Conservation (phyloP, 2,888 invertebrate genomes). For the Hymenopus coronatus region DNA sequence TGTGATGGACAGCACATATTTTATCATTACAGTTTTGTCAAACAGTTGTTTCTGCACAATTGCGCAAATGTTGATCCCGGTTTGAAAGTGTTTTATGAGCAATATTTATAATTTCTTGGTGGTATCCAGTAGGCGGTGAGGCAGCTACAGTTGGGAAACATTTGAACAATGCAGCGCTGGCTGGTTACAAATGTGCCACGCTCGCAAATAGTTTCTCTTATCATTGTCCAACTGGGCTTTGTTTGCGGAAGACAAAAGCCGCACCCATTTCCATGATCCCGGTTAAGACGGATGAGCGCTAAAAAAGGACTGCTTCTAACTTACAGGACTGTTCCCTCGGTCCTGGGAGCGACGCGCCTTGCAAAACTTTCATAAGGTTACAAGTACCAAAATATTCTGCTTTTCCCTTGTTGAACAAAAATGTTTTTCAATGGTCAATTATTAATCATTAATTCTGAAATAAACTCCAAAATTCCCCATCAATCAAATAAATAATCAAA, state of each 20-base stretch:
- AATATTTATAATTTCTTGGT: too few relatives aligned
- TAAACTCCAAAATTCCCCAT: too few relatives aligned
- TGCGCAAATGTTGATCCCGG: too few relatives aligned
- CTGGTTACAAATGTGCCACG: not conserved
- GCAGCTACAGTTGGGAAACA: not conserved
- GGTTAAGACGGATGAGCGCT: not conserved
- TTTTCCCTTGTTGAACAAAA: too few relatives aligned
- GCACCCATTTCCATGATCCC: not conserved
- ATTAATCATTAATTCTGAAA: too few relatives aligned
- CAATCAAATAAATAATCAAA: too few relatives aligned
- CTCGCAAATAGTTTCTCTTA: not conserved
- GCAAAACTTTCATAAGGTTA: not conserved
- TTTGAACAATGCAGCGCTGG: not conserved
- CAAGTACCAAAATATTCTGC: too few relatives aligned
- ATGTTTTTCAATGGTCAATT: too few relatives aligned
- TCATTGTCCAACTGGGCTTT: not conserved
- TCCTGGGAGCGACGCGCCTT: not conserved
- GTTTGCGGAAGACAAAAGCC: not conserved
- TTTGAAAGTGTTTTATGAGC: too few relatives aligned
- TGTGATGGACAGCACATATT: too few relatives aligned
- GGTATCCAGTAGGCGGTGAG: not conserved
- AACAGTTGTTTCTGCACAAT: too few relatives aligned
- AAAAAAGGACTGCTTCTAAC: not conserved
- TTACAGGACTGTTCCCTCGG: not conserved
- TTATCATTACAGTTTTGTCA: too few relatives aligned